phyloP scores from a whole-genome alignment of 35 echinoderm and acorn worm species.

The Anneissia japonica region DNA sequence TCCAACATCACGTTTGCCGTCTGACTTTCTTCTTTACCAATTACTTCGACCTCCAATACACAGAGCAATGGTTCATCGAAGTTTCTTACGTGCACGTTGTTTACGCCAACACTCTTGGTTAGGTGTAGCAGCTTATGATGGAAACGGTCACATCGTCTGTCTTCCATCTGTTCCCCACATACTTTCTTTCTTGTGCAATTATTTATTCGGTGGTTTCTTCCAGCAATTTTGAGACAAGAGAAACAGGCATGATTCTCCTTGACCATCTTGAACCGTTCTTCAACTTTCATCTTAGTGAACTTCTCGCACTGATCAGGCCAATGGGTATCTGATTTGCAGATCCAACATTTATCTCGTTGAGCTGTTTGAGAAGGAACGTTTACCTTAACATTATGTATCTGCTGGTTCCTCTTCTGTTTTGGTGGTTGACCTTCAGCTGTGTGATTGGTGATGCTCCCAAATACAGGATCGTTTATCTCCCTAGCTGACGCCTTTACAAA shows the following conservation, averaged over 20 bases:
- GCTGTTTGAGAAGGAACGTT: not conserved
- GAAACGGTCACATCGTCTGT: not conserved
- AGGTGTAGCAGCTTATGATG: constrained; percentile 26
- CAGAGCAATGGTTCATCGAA: constrained; percentile 14
- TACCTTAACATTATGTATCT: not conserved
- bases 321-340: not conserved
- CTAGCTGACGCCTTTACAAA: constrained; percentile 13
- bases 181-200: constrained; percentile 22
- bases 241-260: constrained; percentile 36
- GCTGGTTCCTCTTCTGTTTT: not conserved
- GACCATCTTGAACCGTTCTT: not conserved
- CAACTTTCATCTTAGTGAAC: not conserved
- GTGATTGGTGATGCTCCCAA: not conserved
- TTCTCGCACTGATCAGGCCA: constrained; percentile 5
- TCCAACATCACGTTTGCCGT: constrained; percentile 26
- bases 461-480: constrained; percentile 34
- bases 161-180: constrained; percentile 16
- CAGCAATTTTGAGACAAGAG: constrained; percentile 32
- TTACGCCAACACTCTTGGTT: not conserved
- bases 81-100: not conserved
- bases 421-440: not conserved
- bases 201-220: constrained; percentile 19
- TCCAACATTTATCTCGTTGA: not conserved
- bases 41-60: constrained; percentile 27
- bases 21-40: not conserved